These are phyloP conservation scores for Formicarius rufipectus DNA, from an alignment of 2,113 vertebrate species.

Conservation along the genomic window DNA sequence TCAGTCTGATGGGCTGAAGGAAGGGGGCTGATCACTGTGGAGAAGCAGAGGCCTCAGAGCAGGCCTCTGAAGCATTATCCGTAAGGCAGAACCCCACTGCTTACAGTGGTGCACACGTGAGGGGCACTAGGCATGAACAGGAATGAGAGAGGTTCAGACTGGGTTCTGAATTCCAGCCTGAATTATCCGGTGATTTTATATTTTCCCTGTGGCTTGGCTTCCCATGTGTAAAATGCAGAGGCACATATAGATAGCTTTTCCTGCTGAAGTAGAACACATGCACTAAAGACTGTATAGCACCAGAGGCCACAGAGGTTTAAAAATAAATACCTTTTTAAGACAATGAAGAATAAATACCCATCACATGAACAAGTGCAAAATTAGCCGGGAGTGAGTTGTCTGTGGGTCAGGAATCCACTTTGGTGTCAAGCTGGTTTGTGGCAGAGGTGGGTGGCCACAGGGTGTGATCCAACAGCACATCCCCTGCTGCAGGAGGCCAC, in stretches of 20 bases:
- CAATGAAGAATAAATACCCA: conserved; percentile 21
- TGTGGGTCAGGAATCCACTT: not conserved
- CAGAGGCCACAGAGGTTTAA: not conserved
- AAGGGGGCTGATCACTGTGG: rapidly evolving
- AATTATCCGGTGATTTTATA: not conserved
- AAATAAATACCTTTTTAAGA: conserved; percentile 36
- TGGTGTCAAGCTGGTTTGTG: not conserved
- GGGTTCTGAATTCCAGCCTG: not conserved
- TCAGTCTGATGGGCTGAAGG: not conserved
- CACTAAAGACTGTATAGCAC: not conserved
- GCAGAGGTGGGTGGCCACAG: not conserved
- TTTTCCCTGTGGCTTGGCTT: not conserved
- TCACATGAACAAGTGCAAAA: conserved; percentile 23
- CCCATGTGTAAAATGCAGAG: not conserved
- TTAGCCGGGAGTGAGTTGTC: not conserved
- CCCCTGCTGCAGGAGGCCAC: not conserved
- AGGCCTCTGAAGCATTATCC: not conserved
- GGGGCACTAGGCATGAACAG: rapidly evolving
- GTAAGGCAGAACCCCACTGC: not conserved
- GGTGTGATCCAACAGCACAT: not conserved
- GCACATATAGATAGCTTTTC: not conserved
- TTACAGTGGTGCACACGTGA: not conserved
- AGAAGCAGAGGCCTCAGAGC: not conserved
- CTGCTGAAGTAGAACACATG: not conserved
- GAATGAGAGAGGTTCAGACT: not conserved